Conservation (phyloP, 1,140 invertebrate species). For the Megalonaias nervosa region DNA sequence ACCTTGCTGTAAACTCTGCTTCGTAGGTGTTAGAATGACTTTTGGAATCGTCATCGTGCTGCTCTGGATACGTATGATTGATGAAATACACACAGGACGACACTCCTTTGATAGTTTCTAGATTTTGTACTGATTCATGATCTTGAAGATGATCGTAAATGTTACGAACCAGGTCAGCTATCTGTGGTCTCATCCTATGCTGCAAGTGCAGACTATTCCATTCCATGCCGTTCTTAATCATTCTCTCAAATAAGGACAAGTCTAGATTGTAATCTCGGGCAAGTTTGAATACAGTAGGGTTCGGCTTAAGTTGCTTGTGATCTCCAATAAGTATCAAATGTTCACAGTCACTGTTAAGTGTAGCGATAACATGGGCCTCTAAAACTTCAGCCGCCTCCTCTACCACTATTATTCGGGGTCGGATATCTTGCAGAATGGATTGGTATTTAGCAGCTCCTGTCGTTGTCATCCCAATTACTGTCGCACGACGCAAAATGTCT, state of each 20-base stretch:
- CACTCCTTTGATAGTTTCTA: slow-evolving; percentile 64
- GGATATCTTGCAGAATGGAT: slow-evolving; percentile 50
- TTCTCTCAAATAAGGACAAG: slow-evolving; percentile 70
- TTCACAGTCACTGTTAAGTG: slow-evolving; percentile 78
- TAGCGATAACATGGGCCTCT: slow-evolving; percentile 64
- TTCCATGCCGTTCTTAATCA: slow-evolving; percentile 65
- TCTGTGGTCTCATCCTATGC: slow-evolving; percentile 61
- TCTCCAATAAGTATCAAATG: slow-evolving; percentile 78
- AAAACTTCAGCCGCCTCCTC: slow-evolving; percentile 70
- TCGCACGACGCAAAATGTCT: slow-evolving; percentile 59
- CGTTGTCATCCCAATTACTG: slow-evolving; percentile 68
- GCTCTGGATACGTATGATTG: slow-evolving; percentile 61
- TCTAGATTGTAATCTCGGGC: slow-evolving; percentile 68
- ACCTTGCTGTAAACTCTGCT: slow-evolving; percentile 46
- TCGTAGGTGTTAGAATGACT: slow-evolving; percentile 66
- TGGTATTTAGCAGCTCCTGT: slow-evolving; percentile 65
- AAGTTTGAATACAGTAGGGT: slow-evolving; percentile 66
- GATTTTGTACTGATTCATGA: slow-evolving; percentile 55
- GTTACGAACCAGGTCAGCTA: slow-evolving; percentile 64
- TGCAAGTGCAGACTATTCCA: slow-evolving; percentile 59
- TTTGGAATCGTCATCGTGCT: slow-evolving; percentile 52
- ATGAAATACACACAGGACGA: slow-evolving; percentile 68
- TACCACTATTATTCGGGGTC: slow-evolving; percentile 63
- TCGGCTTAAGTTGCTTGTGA: slow-evolving; percentile 73
- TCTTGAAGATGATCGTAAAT: slow-evolving; percentile 69